Evolutionary conservation across 2,888 invertebrate genomes (phyloP).

Genomic region (Acleris emargana): DNA sequence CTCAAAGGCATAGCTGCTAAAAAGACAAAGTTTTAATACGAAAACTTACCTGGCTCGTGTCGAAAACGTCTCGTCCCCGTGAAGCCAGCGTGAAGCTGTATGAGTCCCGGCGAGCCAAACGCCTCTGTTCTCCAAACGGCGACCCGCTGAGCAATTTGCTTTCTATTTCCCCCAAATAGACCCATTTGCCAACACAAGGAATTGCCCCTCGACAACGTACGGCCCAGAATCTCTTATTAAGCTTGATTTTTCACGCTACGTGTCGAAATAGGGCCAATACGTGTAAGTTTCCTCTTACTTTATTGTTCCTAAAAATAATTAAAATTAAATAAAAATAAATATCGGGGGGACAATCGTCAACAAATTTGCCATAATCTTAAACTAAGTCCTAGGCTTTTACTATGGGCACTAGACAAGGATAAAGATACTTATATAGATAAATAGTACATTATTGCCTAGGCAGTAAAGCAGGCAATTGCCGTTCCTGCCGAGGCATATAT

Average conservation of each 20-base stretch:
- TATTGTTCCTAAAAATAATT: too few species aligned
- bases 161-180: conserved; percentile 50
- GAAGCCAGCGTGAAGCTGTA: not conserved
- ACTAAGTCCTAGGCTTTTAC: too few species aligned
- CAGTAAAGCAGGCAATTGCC: too few species aligned
- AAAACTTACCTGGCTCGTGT: not conserved
- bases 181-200: conserved; percentile 46
- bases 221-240: conserved; percentile 25
- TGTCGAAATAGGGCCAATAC: not conserved
- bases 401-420: too few species aligned
- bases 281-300: not conserved
- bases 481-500: too few species aligned
- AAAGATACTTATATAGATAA: too few species aligned
- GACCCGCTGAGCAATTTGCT: conserved; percentile 47
- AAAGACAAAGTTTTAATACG: too few species aligned
- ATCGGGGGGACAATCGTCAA: too few species aligned
- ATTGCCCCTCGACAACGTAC: conserved; percentile 39
- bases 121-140: conserved; percentile 23
- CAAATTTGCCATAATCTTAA: too few species aligned
- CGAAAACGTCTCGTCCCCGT: not conserved
- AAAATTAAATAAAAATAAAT: too few species aligned
- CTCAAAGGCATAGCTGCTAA: too few species aligned
- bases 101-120: conserved; percentile 2
- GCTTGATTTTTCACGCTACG: not conserved
- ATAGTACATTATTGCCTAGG: too few species aligned